Conservation (phyloP, 2,113 vertebrate genomes). For the Phylloscopus whistleri region DNA sequence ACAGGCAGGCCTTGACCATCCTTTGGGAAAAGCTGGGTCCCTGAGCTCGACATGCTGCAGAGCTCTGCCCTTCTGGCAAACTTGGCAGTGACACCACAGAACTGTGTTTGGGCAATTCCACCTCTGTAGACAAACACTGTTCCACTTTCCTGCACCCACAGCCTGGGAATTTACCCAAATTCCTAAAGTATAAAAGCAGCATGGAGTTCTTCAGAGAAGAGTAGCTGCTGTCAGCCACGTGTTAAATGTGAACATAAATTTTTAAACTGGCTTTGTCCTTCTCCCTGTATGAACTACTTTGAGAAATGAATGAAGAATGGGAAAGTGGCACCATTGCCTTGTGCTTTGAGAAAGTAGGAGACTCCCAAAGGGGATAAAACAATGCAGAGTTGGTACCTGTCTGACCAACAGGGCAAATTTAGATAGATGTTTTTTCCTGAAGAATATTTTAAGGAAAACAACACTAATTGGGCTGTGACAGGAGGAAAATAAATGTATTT, state of each 20-base stretch:
- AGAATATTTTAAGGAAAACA: neutral
- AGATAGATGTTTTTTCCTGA: neutral
- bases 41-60: neutral
- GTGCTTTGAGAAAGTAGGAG: neutral
- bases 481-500: neutral
- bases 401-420: neutral
- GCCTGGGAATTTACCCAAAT: neutral
- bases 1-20: neutral
- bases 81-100: neutral
- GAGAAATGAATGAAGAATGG: neutral
- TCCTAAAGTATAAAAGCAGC: neutral
- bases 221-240: rapidly evolving
- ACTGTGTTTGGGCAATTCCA: neutral
- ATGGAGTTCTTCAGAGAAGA: neutral
- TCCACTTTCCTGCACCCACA: neutral
- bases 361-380: neutral
- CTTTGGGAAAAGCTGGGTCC: neutral
- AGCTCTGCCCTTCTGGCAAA: neutral
- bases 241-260: neutral
- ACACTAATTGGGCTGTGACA: neutral
- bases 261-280: neutral
- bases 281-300: neutral
- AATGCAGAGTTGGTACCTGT: neutral
- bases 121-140: neutral
- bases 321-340: neutral